A percentile compares a stretch with the other conserved stretches of the same genome.
phyloP scores from a whole-genome alignment of 1,140 invertebrate genomes.

The Drosophila nebulosa region DNA sequence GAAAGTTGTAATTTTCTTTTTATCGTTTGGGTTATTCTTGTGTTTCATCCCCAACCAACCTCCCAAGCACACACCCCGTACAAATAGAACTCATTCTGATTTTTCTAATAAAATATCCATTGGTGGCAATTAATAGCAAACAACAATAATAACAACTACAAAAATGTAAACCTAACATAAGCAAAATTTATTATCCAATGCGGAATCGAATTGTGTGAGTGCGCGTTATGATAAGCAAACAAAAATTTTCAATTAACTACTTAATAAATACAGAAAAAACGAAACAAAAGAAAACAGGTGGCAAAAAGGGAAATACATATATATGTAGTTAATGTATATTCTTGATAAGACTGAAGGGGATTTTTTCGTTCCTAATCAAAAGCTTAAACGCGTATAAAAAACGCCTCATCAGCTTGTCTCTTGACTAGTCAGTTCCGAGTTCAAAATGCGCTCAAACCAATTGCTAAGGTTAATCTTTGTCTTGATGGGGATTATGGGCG shows the following conservation, averaged over 20 bases:
- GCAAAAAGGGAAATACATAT: background rate
- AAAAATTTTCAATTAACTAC: constrained; percentile 69
- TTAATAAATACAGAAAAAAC: constrained; percentile 46
- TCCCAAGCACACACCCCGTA: background rate
- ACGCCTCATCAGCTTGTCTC: background rate
- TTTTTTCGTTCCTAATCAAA: background rate
- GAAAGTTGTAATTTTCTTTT: constrained; percentile 17
- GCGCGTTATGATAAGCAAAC: constrained; percentile 57
- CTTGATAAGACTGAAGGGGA: background rate
- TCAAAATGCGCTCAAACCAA: background rate
- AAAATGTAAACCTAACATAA: constrained; percentile 49
- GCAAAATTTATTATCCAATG: constrained; percentile 60
- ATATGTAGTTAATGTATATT: background rate
- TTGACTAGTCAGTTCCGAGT: background rate
- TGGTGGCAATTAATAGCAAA: constrained; percentile 19
- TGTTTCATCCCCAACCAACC: constrained; percentile 10
- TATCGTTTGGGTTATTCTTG: constrained; percentile 22
- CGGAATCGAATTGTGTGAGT: constrained; percentile 46
- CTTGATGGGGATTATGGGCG: background rate
- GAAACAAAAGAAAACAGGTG: constrained; percentile 4
- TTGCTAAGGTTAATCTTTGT: background rate
- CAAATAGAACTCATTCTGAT: constrained; percentile 29
- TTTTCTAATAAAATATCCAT: constrained; percentile 48
- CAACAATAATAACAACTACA: constrained; percentile 36
- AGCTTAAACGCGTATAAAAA: background rate